phyloP scores from a whole-genome alignment of 2,113 vertebrate genomes.

The Corydoras maculifer region DNA sequence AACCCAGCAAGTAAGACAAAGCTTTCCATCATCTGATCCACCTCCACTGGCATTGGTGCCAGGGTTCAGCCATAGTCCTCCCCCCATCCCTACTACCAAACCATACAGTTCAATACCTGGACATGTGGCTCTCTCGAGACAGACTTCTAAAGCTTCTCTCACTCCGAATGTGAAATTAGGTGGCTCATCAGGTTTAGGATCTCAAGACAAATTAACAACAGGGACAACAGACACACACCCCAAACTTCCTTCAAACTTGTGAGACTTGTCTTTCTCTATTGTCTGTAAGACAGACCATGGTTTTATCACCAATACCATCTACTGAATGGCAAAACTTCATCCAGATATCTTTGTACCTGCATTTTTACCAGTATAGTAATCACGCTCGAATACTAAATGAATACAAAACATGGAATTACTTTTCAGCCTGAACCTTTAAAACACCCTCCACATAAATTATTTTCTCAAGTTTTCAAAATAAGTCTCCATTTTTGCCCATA shows the following conservation, averaged over 20 bases:
- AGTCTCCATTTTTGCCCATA: too few species aligned
- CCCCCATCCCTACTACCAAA: constrained; percentile 64
- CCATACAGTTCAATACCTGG: constrained; percentile 69
- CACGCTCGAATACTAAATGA: too few species aligned
- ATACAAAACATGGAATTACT: background rate
- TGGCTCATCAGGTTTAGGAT: constrained; percentile 40
- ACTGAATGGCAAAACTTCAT: constrained; percentile 31
- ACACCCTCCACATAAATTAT: too few species aligned
- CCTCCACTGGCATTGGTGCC: constrained; percentile 57
- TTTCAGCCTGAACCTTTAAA: constrained; percentile 19
- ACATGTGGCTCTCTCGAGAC: constrained; percentile 71
- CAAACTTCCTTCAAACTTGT: constrained; percentile 91
- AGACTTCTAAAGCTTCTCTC: constrained; percentile 77
- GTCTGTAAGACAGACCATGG: constrained; percentile 43
- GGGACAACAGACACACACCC: constrained; percentile 68
- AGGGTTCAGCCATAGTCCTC: constrained; percentile 64
- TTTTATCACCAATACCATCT: constrained; percentile 20
- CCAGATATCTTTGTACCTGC: constrained; percentile 46
- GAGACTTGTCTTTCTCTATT: constrained; percentile 64
- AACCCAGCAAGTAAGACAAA: constrained; percentile 64
- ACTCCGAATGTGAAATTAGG: constrained; percentile 62
- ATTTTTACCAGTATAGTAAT: constrained; percentile 38
- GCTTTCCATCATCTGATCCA: constrained; percentile 62
- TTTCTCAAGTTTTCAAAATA: too few species aligned
- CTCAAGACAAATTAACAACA: constrained; percentile 49